A percentile compares a stretch with the other conserved stretches of the same genome.
phyloP scores from a whole-genome alignment of 2,113 vertebrate species.

The Melospiza melodia region DNA sequence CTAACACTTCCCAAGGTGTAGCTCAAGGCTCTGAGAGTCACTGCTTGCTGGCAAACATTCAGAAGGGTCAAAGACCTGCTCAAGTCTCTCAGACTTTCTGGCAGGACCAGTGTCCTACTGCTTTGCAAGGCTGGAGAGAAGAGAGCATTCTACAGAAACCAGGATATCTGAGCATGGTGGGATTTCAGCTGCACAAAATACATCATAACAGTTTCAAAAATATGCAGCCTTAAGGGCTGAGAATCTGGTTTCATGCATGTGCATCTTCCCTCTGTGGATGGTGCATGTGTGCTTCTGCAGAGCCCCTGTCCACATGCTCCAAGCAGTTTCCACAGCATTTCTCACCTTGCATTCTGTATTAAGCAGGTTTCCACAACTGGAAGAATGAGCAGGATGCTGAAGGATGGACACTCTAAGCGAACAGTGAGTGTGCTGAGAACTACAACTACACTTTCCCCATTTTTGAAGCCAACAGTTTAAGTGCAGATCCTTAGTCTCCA shows the following conservation, averaged over 20 bases:
- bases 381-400: background rate
- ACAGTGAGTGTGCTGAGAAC: background rate
- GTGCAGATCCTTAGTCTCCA: background rate
- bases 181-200: background rate
- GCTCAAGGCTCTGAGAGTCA: background rate
- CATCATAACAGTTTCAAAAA: background rate
- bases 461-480: background rate
- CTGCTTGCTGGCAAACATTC: background rate
- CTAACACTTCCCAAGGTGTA: constrained; percentile 19
- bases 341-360: background rate
- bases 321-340: background rate
- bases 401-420: background rate
- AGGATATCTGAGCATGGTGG: background rate
- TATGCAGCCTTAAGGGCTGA: background rate
- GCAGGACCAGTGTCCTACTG: background rate
- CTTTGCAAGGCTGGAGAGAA: background rate
- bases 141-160: background rate
- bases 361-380: background rate
- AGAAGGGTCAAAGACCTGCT: background rate
- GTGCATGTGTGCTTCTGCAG: background rate
- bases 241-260: background rate
- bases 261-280: background rate
- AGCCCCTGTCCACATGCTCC: background rate
- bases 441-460: background rate
- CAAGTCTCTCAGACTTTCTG: background rate